Evolutionary conservation across 2,797 vertebrate genomes (phyloP), one percentile per base, ranked within the genome.

Genomic region (Pangasius larnaudii): DNA sequence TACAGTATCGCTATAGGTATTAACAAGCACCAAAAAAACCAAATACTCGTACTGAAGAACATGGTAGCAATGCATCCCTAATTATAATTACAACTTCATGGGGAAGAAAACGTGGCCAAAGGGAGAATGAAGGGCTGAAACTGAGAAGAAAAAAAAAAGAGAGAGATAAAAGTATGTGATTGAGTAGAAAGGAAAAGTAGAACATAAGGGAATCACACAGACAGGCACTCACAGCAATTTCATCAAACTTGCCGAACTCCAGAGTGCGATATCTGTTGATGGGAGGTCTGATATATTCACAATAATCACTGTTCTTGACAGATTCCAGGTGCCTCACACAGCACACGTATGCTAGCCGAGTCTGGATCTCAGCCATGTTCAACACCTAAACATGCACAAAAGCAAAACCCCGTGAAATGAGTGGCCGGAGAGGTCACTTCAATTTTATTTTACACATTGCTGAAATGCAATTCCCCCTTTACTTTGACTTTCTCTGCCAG

Each of bases 341-440:
- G 95, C 98, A 99, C 86, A 99, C 98, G 0, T 98, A 99, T 0
- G 98, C 98, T 85, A 99, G 94, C 4, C 98, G 96, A 0, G 98
- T 97, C 95, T 99, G 98, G 91, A 99, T 99, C 96, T 99, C 98
- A 0, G 97, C 98, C 98, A 99, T 98, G 94, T 98, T 98, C 92
- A 98, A 91, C 93, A 99, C 98, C 98, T 99, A 85, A 69, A 39
- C 79, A 81, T 3, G n/a, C 58, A 69, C 13, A 46, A 49, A 85
- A 51, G 9, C 42, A 83, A 46, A 71, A 19, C 74, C 30, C 46
- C 1, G 27, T 27, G 51, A 49, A 87, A 27, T 16, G 10, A 81
- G 63, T 80, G 42, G 13, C 51, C 3, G 27, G 36, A n/a, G 77
- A 53, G 22, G 39, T 61, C 53, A 18, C 11, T 46, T 39, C 8